Base-by-base conservation (phyloP, 2,113 vertebrate species). In the Macquaria ambigua region DNA sequence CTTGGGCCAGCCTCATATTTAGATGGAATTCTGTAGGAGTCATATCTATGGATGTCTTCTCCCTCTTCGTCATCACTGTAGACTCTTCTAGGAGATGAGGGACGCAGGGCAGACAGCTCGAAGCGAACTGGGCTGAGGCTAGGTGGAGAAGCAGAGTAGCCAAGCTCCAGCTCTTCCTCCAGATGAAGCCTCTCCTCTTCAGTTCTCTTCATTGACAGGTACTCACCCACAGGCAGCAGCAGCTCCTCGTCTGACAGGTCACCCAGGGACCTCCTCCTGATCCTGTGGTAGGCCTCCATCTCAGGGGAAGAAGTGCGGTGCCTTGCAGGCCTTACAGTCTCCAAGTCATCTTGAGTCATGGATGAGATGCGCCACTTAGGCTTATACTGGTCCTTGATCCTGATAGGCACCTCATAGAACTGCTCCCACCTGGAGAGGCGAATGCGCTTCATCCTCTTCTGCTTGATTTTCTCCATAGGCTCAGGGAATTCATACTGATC, bases 401-500 rank as follows among this genome's bases (percentile, higher is more conserved):
- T 97, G 81, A 99, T 92, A 3, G 98, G 98, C 88, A 98, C 97
- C 83, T 98, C 98, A 0, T 99, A 99, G 94, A 99, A 99, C 91
- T 99, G 98, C 56, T 99, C 98, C 98, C 98, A 99, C 77, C 98
- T 97, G 15, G 98, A 99, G 75, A 99, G 97, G 55, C 98, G 97
- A 84, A 99, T 99, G 53, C 98, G 97, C 88, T 99, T 99, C 93
- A 97, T 97, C 74, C 97, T 96, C 90, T 98, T 99, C 93, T 98
- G 97, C 50, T 93, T 93, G 52, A 97, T 94, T 89, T 97, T 97
- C 9, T 99, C 98, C 74, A 98, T 95, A 64, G 98, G 98, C 86
- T 97, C 98, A 39, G 98, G 98, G 96, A 99, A 98, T 94, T 99
- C 98, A 1, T 96, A 99, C 25, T 99, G 97, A 90, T 99, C 98